A percentile compares a stretch with the other conserved stretches of the same genome.
phyloP scores from a whole-genome alignment of 2,797 vertebrate species.

The Oryzias sinensis region DNA sequence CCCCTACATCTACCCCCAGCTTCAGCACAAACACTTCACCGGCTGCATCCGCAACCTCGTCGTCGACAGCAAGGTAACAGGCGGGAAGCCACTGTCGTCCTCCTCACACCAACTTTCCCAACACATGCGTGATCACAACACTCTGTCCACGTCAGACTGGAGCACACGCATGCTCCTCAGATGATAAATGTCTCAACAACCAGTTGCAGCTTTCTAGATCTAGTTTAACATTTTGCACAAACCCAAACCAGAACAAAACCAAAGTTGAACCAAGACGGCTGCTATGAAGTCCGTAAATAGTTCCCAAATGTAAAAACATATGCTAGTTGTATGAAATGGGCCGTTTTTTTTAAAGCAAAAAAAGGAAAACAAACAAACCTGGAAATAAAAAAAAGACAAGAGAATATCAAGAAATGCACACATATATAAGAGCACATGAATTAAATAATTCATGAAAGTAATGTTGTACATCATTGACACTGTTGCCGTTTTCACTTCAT shows the following conservation, averaged over 20 bases:
- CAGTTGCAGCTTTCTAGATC: slow-evolving; percentile 30
- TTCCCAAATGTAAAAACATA: no score
- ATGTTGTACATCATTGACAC: no score
- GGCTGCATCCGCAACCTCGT: slow-evolving; percentile 88
- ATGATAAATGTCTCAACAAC: slow-evolving; percentile 60
- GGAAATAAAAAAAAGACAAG: no score
- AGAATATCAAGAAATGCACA: no score
- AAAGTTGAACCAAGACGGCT: slow-evolving; percentile 19
- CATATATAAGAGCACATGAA: no score
- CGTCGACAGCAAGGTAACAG: slow-evolving; percentile 86
- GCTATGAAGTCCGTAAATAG: not conserved
- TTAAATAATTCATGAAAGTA: no score
- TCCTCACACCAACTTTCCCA: not conserved
- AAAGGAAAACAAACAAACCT: no score
- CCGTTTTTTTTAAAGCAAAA: no score
- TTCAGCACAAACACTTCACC: slow-evolving; percentile 86
- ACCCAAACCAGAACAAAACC: slow-evolving; percentile 15
- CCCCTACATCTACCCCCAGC: slow-evolving; percentile 83
- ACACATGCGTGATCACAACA: slow-evolving; percentile 2
- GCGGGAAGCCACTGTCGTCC: not conserved
- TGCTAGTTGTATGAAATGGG: no score
- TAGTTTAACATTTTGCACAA: slow-evolving; percentile 40
- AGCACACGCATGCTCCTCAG: slow-evolving; percentile 35
- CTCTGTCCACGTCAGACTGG: slow-evolving; percentile 23
- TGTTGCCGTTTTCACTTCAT: no score